Percentiles rank a stretch among this genome's conserved stretches.
Evolutionary conservation across 2,888 invertebrate species (phyloP).

Genomic region (Panorpa germanica): DNA sequence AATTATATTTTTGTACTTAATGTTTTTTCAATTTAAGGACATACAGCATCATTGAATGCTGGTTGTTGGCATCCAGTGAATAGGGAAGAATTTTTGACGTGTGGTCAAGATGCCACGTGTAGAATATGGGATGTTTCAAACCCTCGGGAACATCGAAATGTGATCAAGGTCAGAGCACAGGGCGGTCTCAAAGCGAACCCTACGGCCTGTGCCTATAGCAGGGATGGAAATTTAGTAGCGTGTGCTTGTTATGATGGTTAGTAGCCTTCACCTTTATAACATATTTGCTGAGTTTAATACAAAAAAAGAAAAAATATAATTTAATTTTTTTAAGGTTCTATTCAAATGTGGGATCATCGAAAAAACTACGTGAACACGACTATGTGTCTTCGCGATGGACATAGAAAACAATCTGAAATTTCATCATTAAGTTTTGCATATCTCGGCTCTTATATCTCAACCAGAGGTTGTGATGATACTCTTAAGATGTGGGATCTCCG

Average conservation of each 20-base stretch:
- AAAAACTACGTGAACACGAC: conserved; percentile 80
- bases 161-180: conserved; percentile 74
- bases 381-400: conserved; percentile 57
- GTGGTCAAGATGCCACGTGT: conserved; percentile 84
- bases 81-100: conserved; percentile 85
- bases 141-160: conserved; percentile 54
- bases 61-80: conserved; percentile 89
- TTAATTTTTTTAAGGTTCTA: no score
- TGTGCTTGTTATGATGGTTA: conserved; percentile 92
- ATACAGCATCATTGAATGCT: conserved; percentile 74
- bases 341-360: conserved; percentile 94
- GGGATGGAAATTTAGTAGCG: conserved; percentile 74
- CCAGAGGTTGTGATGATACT: conserved; percentile 80
- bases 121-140: conserved; percentile 78
- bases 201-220: conserved; percentile 62
- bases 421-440: conserved; percentile 79
- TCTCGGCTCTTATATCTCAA: conserved; percentile 55
- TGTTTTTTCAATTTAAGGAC: no score
- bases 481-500: conserved; percentile 90
- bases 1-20: no score
- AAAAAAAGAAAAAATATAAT: no score
- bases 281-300: no score
- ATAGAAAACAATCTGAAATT: conserved; percentile 60
- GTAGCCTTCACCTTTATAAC: no score
- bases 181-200: conserved; percentile 77